Evolutionary conservation across 2,113 vertebrate species (phyloP).

Genomic region (Smithornis capensis): DNA sequence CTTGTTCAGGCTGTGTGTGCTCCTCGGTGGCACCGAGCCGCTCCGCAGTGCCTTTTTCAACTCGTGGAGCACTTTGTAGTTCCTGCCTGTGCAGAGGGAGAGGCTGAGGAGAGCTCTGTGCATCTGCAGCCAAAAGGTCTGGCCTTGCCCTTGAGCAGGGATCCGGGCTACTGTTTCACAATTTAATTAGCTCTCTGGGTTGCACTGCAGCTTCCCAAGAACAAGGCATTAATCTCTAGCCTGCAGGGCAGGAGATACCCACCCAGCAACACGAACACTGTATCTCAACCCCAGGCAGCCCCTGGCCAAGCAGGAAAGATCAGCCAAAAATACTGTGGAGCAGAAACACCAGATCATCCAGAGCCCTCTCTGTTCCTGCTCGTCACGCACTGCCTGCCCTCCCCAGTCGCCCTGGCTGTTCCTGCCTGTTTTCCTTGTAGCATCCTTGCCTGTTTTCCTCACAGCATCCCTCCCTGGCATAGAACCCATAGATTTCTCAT

Average conservation of each 20-base stretch:
- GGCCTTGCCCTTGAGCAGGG: conserved; percentile 34
- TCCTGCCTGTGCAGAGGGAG: neutral
- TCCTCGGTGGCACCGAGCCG: neutral
- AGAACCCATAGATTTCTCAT: neutral
- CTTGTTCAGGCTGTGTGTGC: neutral
- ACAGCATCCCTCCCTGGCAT: neutral
- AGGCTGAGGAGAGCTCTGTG: neutral
- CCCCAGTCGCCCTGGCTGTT: neutral
- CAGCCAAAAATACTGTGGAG: neutral
- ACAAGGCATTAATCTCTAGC: neutral
- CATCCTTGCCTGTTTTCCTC: neutral
- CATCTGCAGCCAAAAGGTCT: neutral
- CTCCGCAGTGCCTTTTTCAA: neutral
- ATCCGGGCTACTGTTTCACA: conserved; percentile 33
- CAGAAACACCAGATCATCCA: neutral
- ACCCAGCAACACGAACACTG: too few relatives aligned
- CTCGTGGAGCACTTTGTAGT: fast-evolving
- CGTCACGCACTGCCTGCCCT: neutral
- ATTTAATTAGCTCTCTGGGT: conserved; percentile 19
- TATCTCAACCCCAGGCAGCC: neutral
- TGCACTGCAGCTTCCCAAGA: conserved; percentile 9
- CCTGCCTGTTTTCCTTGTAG: neutral
- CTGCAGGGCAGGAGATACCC: conserved; percentile 13
- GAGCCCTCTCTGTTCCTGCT: neutral
- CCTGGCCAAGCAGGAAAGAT: neutral